Evolutionary conservation across 2,797 vertebrate genomes (phyloP), one percentile per base, ranked within the genome.

Genomic region (Etheostoma perlongum): DNA sequence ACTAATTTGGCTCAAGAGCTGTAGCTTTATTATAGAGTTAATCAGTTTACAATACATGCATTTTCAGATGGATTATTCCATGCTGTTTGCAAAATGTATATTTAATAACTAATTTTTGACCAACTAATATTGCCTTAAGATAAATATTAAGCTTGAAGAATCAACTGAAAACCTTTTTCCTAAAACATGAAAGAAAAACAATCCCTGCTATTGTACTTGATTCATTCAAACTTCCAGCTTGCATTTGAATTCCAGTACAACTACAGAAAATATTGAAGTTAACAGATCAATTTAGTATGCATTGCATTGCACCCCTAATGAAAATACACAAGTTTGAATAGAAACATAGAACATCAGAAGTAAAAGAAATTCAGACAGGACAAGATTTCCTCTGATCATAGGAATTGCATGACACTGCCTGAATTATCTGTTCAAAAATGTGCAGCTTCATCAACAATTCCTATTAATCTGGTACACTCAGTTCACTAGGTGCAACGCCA

Each of bases 371-470:
- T 19, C 44, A 55, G 7, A 46, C 33, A 11, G 40, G 30, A 51
- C 54, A 18, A 70, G 42, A 25, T 64, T 49, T 19, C 19, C 33
- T 71, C 5, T 63, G 36, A 73, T 73, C 25, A 42, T 55, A 33
- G 8, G 15, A 49, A 63, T 59, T 53, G 48, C 18, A 69, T 19
- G 18, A 25, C 19, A 33, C 46, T 49, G 59, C 16, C 59, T 23
- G 19, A 48, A 65, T 71, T 65, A 69, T 36, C n/a, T 54, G 46
- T 58, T 63, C 1, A 73, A 40, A 79, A 64, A 52, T 7, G 15
- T 72, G 60, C 64, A 14, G 30, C 70, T 55, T 70, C 15, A 74
- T 65, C 15, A 40, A 59, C 59, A 54, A 66, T 21, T 54, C 30
- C 27, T 54, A 10, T 65, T 75, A 27, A 79, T 76, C 52, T 74